These are phyloP conservation scores for Vulpes lagopus DNA, from an alignment of 2,113 vertebrate genomes.

Conservation along the genomic window DNA sequence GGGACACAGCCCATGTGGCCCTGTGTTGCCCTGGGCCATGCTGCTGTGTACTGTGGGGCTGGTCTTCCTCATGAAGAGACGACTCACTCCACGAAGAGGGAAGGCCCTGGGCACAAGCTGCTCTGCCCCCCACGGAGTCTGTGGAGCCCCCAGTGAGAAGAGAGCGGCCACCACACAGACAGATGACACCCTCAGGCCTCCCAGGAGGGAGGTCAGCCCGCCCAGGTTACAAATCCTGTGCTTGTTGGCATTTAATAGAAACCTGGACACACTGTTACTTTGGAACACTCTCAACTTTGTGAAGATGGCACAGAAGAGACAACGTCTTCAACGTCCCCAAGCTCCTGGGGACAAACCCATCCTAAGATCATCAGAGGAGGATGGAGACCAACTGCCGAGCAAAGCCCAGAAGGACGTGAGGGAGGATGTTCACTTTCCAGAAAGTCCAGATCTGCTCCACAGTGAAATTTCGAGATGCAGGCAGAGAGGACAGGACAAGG, in stretches of 20 bases:
- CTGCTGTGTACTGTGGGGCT: neutral
- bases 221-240: rapidly evolving
- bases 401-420: neutral
- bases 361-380: no score
- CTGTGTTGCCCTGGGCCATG: neutral
- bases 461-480: neutral
- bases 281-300: no score
- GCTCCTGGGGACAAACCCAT: no score
- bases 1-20: neutral
- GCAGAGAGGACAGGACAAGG: neutral
- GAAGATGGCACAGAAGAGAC: neutral
- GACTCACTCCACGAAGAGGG: neutral
- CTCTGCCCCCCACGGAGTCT: rapidly evolving
- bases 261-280: no score
- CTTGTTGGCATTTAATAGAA: no score
- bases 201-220: no score
- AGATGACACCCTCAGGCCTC: rapidly evolving
- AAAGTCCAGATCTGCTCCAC: neutral
- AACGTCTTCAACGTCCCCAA: neutral
- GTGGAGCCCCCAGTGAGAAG: no score
- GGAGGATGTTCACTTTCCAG: rapidly evolving
- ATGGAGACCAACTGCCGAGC: no score
- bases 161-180: rapidly evolving
- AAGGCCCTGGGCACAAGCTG: rapidly evolving
- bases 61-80: rapidly evolving